These are phyloP conservation scores for Torymus tubicola DNA, from an alignment of 2,888 invertebrate genomes.

Conservation along the genomic window DNA sequence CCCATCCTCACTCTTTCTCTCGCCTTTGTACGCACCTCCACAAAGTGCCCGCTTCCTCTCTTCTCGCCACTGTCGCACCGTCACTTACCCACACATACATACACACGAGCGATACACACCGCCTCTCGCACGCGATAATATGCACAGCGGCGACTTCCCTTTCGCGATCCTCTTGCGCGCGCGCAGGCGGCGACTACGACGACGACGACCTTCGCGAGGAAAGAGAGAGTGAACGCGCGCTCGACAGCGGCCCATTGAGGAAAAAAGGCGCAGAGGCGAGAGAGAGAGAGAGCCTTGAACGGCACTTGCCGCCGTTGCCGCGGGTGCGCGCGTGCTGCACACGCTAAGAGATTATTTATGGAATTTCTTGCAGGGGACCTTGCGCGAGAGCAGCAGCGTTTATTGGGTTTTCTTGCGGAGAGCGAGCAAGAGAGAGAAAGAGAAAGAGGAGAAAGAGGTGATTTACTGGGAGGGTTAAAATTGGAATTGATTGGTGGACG, in stretches of 20 bases:
- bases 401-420: too few relatives aligned
- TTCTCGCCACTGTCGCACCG: not conserved
- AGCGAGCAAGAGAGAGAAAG: too few relatives aligned
- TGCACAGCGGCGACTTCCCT: conserved; percentile 9
- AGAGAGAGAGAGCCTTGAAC: conserved; percentile 28
- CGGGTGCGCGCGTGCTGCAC: conserved; percentile 4
- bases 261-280: not conserved
- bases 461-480: conserved; percentile 17
- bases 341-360: conserved; percentile 32
- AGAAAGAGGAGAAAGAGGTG: not conserved
- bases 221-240: conserved; percentile 5
- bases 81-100: not conserved
- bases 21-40: too few relatives aligned
- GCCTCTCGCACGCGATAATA: too few relatives aligned
- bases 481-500: conserved; percentile 4
- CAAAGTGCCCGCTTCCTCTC: too few relatives aligned
- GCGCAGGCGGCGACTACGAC: too few relatives aligned
- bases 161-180: conserved; percentile 25
- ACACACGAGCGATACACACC: too few relatives aligned
- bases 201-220: not conserved
- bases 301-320: not conserved
- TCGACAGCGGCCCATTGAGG: not conserved
- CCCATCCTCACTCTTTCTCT: too few relatives aligned
- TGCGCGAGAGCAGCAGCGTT: not conserved
- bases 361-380: conserved; percentile 26